These are phyloP conservation scores for Phrynocephalus guinanensis DNA, from an alignment of 2,797 vertebrate genomes.

Conservation along the genomic window DNA sequence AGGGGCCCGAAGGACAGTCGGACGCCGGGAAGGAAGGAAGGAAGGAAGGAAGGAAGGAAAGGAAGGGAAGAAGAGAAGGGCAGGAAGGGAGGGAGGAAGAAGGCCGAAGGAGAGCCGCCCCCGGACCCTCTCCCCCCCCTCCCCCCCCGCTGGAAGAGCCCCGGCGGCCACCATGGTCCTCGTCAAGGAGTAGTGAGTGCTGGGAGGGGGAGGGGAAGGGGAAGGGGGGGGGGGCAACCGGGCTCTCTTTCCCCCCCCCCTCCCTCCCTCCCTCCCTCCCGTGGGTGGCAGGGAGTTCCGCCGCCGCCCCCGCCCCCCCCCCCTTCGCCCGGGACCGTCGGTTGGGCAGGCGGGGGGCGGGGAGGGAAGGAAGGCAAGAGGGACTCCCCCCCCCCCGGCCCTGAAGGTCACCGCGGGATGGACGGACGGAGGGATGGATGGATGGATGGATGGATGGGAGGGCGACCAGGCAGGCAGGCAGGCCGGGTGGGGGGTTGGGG, in stretches of 20 bases:
- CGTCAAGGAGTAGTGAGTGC: constrained; percentile 82
- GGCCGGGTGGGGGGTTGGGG: background rate
- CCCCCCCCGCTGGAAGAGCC: background rate
- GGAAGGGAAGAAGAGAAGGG: too few relatives aligned
- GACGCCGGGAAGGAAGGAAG: background rate
- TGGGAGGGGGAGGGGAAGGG: background rate
- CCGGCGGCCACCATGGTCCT: constrained; percentile 76
- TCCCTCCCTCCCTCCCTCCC: too few relatives aligned
- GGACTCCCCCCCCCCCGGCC: background rate
- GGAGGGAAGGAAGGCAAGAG: too few relatives aligned
- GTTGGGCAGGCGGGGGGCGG: background rate
- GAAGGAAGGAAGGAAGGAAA: too few relatives aligned
- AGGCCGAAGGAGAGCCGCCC: background rate
- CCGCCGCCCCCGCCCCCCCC: background rate
- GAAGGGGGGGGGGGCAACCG: background rate
- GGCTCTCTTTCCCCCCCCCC: too few relatives aligned
- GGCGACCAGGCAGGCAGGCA: background rate
- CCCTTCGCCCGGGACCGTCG: background rate
- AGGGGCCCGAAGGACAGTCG: background rate
- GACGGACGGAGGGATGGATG: too few relatives aligned
- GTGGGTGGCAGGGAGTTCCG: constrained; percentile 14
- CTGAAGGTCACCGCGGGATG: too few relatives aligned
- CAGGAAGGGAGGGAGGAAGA: background rate
- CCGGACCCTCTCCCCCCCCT: background rate
- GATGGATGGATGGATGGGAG: too few relatives aligned